Evolutionary conservation across 2,113 vertebrate genomes (phyloP), one percentile per base, ranked within the genome.

Genomic region (Cepphus grylle): DNA sequence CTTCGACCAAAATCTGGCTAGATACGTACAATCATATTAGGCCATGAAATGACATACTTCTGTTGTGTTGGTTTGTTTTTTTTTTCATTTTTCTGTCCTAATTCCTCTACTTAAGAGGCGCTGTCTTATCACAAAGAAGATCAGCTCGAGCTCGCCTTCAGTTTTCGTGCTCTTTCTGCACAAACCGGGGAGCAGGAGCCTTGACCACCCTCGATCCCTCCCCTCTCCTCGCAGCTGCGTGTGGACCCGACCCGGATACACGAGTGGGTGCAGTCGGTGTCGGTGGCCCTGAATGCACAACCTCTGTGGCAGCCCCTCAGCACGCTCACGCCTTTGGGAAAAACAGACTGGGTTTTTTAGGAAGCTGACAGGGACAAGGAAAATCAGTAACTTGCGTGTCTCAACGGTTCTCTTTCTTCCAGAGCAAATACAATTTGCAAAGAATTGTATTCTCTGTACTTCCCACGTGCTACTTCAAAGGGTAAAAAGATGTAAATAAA

Each of bases 401-500:
- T 91, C 9, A 73, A 58, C 16, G 56, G 30, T 58, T 21, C 61
- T 52, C 55, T 58, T 80, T 45, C 63, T 91, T 85, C 77, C 77
- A 78, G 70, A 88, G 58, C 56, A 92, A 70, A 91, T 71, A 74
- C 3, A 18, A 58, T 94, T 85, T 74, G 76, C 67, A 77, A 90
- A 88, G 94, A 86, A 67, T 88, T n/a, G 1, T n/a, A 10, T 81
- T 93, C 65, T 82, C 76, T 58, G 12, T 38, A 3, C 65, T 45
- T 70, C 42, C 66, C 40, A 20, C 22, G 2, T 40, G 63, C 83
- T 62, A 18, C 92, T 95, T 87, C 76, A 43, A 53, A 81, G 90
- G 96, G 94, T 96, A 93, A 92, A 92, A 95, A 94, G 34, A 94
- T 91, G 96, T 85, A 63, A 93, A 87, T 88, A 94, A 94, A 65